Percentiles rank a stretch among this genome's conserved stretches.
Conservation (phyloP, 2,797 vertebrate genomes). For the Scyliorhinus canicula region DNA sequence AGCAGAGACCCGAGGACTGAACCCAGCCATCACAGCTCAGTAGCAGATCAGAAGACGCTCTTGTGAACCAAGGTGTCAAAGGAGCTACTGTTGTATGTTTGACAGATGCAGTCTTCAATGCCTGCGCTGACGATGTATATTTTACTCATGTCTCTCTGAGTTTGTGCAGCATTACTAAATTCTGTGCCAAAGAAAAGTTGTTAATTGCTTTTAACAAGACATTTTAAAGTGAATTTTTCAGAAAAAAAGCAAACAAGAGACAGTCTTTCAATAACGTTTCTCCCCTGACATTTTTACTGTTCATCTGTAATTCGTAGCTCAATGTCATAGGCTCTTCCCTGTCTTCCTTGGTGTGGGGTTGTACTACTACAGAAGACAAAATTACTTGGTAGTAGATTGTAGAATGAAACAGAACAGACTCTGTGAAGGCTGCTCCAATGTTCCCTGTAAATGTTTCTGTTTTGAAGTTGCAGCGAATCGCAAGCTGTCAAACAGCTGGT, state of each 20-base stretch:
- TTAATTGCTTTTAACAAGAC: too few relatives aligned
- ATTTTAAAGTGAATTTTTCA: neutral
- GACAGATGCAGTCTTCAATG: neutral
- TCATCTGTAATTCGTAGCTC: neutral
- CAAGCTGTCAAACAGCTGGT: neutral
- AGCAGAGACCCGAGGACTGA: neutral
- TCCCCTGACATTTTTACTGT: neutral
- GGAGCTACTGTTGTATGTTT: neutral
- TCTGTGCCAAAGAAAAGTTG: neutral
- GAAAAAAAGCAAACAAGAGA: neutral
- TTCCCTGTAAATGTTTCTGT: neutral
- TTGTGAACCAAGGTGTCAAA: neutral
- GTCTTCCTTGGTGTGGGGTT: neutral
- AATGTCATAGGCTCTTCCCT: neutral
- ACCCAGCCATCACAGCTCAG: neutral
- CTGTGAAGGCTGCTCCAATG: neutral
- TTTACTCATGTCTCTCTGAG: neutral
- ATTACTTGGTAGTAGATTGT: neutral
- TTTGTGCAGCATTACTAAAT: neutral
- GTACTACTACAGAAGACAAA: too few relatives aligned
- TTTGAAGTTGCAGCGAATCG: neutral
- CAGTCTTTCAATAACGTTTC: neutral
- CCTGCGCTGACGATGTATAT: neutral
- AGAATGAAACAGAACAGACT: neutral
- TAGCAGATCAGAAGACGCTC: neutral